Evolutionary conservation across 2,888 invertebrate genomes (phyloP).

Genomic region (Eupelmus urozonus): DNA sequence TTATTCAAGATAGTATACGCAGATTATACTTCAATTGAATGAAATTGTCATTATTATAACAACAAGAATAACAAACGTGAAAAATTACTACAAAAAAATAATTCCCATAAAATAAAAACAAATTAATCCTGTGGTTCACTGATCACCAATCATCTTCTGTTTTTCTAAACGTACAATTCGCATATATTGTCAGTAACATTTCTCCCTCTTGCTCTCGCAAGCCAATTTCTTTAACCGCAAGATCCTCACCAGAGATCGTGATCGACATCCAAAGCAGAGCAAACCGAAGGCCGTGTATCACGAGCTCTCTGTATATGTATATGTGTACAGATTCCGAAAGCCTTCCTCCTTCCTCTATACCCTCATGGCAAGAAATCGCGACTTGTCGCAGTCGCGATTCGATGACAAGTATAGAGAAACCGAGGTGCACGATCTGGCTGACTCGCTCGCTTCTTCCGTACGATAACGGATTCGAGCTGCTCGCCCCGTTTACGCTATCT

Average conservation of each 20-base stretch:
- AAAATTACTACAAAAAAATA: too few relatives aligned
- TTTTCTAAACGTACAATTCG: not conserved
- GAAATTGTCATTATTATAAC: too few relatives aligned
- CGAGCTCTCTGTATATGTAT: not conserved
- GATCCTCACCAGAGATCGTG: conserved; percentile 35
- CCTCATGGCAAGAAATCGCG: conserved; percentile 16
- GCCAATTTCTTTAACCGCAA: conserved; percentile 41
- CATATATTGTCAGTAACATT: conserved; percentile 25
- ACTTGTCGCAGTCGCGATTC: conserved; percentile 31
- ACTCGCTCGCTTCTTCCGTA: not conserved
- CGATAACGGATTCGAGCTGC: conserved; percentile 28
- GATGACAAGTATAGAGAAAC: conserved; percentile 32
- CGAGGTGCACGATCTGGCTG: not conserved
- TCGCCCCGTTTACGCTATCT: conserved; percentile 12
- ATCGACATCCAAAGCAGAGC: conserved; percentile 40
- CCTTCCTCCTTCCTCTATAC: not conserved
- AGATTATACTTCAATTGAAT: too few relatives aligned
- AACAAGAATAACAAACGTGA: too few relatives aligned
- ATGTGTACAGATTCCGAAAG: not conserved
- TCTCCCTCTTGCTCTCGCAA: not conserved
- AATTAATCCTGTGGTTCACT: too few relatives aligned
- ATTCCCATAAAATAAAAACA: too few relatives aligned
- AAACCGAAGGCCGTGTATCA: not conserved
- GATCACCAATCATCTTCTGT: too few relatives aligned
- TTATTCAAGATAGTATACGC: too few relatives aligned